Evolutionary conservation across 1,140 invertebrate genomes (phyloP).

Genomic region (Neodiprion virginianus): DNA sequence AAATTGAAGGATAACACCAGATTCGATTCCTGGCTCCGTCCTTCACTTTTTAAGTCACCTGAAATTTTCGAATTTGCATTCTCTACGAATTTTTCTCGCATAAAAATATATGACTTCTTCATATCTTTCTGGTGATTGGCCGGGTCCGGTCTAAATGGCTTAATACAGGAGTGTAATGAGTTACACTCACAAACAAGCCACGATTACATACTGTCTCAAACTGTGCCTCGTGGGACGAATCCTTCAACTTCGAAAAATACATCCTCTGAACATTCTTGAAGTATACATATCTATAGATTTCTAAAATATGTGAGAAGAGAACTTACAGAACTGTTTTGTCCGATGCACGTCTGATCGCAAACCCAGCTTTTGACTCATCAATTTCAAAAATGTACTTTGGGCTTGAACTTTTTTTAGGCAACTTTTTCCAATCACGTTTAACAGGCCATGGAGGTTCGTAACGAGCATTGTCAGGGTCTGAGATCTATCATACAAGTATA

Average conservation of each 20-base stretch:
- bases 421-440: slow-evolving; percentile 28
- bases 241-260: not conserved
- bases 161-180: too few relatives aligned
- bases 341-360: slow-evolving; percentile 64
- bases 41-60: too few relatives aligned
- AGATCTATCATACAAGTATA: slow-evolving; percentile 61
- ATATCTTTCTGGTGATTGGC: too few relatives aligned
- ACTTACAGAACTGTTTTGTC: slow-evolving; percentile 68
- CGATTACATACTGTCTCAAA: too few relatives aligned
- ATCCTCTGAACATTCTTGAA: slow-evolving; percentile 16
- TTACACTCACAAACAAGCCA: too few relatives aligned
- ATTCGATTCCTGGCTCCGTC: not conserved
- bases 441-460: slow-evolving; percentile 71
- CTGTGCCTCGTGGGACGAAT: too few relatives aligned
- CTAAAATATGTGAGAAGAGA: slow-evolving; percentile 2
- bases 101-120: too few relatives aligned
- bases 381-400: slow-evolving; percentile 62
- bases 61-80: too few relatives aligned
- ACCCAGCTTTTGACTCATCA: slow-evolving; percentile 64
- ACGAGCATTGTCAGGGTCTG: slow-evolving; percentile 65
- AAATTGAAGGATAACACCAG: too few relatives aligned
- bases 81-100: too few relatives aligned
- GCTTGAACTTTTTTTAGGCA: slow-evolving; percentile 20
- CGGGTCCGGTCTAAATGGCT: too few relatives aligned
- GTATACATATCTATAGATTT: slow-evolving; percentile 12